Evolutionary conservation across 2,888 invertebrate species (phyloP).

Genomic region (Furcula furcula): DNA sequence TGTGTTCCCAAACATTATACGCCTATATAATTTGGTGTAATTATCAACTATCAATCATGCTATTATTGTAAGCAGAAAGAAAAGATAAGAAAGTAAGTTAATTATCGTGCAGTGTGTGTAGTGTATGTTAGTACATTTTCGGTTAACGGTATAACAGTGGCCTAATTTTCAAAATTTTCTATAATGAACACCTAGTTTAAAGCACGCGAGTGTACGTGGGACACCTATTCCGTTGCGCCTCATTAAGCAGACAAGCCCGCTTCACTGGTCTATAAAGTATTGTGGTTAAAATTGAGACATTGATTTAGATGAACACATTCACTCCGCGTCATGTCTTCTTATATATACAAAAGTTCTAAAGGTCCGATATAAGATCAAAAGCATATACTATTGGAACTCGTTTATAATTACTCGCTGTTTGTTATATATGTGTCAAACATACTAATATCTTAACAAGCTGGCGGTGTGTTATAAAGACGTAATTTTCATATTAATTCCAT

Average conservation of each 20-base stretch:
- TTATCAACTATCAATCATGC: background rate
- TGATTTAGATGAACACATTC: constrained; percentile 35
- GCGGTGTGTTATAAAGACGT: background rate
- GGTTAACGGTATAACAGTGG: background rate
- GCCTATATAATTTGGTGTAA: too few species aligned
- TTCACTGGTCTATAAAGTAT: constrained; percentile 49
- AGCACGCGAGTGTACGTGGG: constrained; percentile 9
- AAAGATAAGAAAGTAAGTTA: background rate
- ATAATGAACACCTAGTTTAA: background rate
- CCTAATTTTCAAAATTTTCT: background rate
- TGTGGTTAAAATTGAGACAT: constrained; percentile 54
- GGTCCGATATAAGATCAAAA: constrained; percentile 1
- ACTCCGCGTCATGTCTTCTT: constrained; percentile 11
- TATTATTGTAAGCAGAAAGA: background rate
- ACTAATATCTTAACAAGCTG: background rate
- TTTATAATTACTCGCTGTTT: background rate
- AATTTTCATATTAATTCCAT: too few species aligned
- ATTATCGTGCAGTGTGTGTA: background rate
- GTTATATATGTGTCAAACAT: background rate
- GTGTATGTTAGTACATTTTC: background rate
- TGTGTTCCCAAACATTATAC: too few species aligned
- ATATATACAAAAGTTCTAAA: constrained; percentile 12
- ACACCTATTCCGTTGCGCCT: constrained; percentile 46
- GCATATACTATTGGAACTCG: constrained; percentile 1
- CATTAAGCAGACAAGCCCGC: constrained; percentile 48